A percentile compares a stretch with the other conserved stretches of the same genome.
These are phyloP conservation scores for Cygnus atratus DNA, from an alignment of 2,113 vertebrate species.

Conservation along the genomic window DNA sequence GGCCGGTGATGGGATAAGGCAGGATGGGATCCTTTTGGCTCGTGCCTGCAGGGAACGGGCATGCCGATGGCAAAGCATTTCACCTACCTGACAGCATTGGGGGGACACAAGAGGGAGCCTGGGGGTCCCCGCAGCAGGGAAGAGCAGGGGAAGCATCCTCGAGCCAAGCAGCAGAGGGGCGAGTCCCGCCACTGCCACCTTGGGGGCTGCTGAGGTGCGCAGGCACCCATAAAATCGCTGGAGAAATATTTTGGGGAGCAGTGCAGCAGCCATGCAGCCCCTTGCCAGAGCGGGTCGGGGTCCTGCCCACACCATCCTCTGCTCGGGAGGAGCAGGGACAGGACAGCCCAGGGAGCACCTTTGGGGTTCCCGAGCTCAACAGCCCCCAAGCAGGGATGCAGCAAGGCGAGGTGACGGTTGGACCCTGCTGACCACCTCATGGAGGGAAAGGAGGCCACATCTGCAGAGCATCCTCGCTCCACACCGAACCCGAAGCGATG, in stretches of 20 bases:
- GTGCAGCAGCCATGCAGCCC: no score
- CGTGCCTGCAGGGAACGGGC: no score
- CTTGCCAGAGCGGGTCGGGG: no score
- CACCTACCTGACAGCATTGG: neutral
- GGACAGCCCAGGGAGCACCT: neutral
- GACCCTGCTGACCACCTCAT: rapidly evolving
- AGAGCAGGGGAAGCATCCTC: neutral
- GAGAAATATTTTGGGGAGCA: neutral
- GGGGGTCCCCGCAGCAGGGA: neutral
- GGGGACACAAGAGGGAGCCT: no score
- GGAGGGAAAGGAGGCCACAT: neutral
- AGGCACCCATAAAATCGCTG: neutral
- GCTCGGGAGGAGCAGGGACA: no score
- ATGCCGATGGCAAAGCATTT: neutral
- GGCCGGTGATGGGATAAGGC: neutral
- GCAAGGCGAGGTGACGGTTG: neutral
- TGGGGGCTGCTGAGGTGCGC: no score
- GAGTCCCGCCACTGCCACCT: no score
- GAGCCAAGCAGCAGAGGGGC: no score
- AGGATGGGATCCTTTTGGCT: neutral
- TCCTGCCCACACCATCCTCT: no score
- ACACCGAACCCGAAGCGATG: neutral
- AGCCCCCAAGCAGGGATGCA: no score
- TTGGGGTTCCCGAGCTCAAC: neutral
- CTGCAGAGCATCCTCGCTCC: neutral